Conservation (phyloP, 2,888 invertebrate genomes). For the Rapana venosa region DNA sequence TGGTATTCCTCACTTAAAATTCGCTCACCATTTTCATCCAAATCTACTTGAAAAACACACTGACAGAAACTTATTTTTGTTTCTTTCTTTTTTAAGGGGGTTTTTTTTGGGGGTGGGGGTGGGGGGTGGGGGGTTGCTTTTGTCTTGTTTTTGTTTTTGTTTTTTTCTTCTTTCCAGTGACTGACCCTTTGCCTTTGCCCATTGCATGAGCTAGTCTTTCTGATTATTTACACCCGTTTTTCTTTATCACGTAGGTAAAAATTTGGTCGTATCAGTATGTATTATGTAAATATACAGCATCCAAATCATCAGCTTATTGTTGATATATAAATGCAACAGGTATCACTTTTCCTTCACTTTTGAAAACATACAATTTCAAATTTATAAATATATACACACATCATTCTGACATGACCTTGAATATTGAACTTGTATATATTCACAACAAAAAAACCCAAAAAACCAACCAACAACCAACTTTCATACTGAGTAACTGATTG, state of each 20-base stretch:
- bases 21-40: too few relatives aligned
- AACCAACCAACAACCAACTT: not conserved
- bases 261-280: not conserved
- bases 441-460: not conserved
- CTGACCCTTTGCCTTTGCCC: not conserved
- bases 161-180: not conserved
- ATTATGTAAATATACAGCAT: slow-evolving; percentile 2
- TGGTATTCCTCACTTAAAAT: too few relatives aligned
- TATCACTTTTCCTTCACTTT: not conserved
- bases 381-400: not conserved
- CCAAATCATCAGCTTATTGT: slow-evolving; percentile 1
- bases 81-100: too few relatives aligned
- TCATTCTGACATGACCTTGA: not conserved
- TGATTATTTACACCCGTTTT: slow-evolving; percentile 8
- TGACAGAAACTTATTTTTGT: not conserved
- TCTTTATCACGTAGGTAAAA: not conserved
- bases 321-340: slow-evolving; percentile 15
- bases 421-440: not conserved
- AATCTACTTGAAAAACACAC: not conserved
- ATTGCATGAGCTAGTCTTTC: not conserved
- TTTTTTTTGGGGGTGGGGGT: too few relatives aligned
- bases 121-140: too few relatives aligned
- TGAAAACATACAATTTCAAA: not conserved
- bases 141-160: too few relatives aligned
- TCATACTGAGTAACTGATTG: not conserved